Base-by-base conservation (phyloP, 2,113 vertebrate genomes). In the Ornithorhynchus anatinus region DNA sequence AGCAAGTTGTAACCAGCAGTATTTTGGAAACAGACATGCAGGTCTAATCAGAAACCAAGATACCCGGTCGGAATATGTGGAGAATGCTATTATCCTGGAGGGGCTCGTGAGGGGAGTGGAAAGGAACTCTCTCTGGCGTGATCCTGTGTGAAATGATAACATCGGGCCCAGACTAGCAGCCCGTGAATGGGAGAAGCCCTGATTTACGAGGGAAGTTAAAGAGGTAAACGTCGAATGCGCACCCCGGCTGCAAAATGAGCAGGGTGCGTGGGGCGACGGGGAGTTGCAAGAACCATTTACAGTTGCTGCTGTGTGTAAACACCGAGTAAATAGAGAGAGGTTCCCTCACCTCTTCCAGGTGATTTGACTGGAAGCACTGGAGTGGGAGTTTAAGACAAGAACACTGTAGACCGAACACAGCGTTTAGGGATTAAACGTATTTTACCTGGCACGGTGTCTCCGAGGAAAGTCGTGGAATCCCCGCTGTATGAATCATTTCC, bases 1-100 rank as follows among this genome's bases (percentile, higher is more conserved):
- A 51, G 17, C 82, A 52, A 72, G 87, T 80, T 75, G n/a, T 43
- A 56, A 78, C 84, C 3, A 48, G 79, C 70, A 60, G 27, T 80
- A 75, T 79, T 81, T 84, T 81, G 81, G 69, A 86, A 87, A 81
- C 64, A 81, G 75, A 43, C 51, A 20, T 29, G n/a, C 7, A 33
- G n/a, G 50, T 43, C 40, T 69, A 59, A 62, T 81, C 66, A 44
- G 74, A 73, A 82, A 80, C 77, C 71, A 86, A 84, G 80, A 72
- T 23, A 80, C 57, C 10, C 7, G 20, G 32, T 27, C 10, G 42
- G 40, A 31, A 31, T 68, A 29, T 27, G 39, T 39, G 27, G 43
- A 32, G 31, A 68, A 64, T 40, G 45, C 53, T 75, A 37, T 69
- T 16, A 37, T 75, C 53, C 42, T 33, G 36, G 29, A 53, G 15